Conservation (phyloP, 2,797 vertebrate species). For the Aeoliscus strigatus region DNA sequence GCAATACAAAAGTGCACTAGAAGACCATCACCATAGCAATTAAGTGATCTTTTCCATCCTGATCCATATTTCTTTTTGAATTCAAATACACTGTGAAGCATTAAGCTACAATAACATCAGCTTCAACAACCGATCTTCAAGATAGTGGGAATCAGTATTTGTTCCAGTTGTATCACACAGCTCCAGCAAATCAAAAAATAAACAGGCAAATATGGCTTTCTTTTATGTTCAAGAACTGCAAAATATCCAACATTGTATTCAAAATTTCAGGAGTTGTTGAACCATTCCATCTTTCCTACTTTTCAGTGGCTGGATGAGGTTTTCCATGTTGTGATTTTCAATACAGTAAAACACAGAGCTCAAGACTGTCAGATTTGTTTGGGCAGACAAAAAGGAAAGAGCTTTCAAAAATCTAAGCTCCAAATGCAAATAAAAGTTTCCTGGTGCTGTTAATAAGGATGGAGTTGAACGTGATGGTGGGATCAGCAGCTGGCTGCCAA, state of each 20-base stretch:
- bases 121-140: neutral
- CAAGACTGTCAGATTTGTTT: no score
- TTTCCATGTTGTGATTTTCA: no score
- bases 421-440: no score
- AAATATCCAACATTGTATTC: no score
- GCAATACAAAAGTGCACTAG: constrained; percentile 41
- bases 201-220: constrained; percentile 9
- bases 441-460: constrained; percentile 36
- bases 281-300: no score
- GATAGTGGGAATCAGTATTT: neutral
- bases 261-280: neutral
- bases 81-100: constrained; percentile 39
- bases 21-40: constrained; percentile 30
- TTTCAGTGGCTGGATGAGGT: no score
- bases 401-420: no score
- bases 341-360: no score
- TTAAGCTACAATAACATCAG: constrained; percentile 20
- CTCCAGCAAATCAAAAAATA: constrained; percentile 19
- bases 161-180: neutral
- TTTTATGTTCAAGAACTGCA: no score
- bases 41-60: constrained; percentile 44
- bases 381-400: no score
- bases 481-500: constrained; percentile 43
- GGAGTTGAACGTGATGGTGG: constrained; percentile 30
- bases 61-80: constrained; percentile 38